phyloP scores from a whole-genome alignment of 2,888 invertebrate genomes.

The Macropis europaea region DNA sequence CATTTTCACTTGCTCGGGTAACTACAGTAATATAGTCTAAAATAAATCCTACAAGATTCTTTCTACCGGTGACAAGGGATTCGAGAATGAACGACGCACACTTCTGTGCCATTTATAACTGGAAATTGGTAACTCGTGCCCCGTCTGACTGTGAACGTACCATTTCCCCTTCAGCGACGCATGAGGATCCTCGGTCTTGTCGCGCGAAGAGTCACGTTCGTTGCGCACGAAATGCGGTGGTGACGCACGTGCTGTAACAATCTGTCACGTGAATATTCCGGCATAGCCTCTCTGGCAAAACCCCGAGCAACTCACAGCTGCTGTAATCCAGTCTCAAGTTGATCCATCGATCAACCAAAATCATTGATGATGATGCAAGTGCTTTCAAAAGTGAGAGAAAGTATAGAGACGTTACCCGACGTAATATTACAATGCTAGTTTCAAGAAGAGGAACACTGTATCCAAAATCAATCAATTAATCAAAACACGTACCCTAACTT shows the following conservation, averaged over 20 bases:
- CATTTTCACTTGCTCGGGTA: no score
- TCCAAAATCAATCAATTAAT: no score
- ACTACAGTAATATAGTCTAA: no score
- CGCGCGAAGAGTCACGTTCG: constrained; percentile 45
- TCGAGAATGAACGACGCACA: neutral
- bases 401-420: no score
- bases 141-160: constrained; percentile 30
- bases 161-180: constrained; percentile 18
- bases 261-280: constrained; percentile 54
- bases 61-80: no score
- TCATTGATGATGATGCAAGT: no score
- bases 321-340: neutral
- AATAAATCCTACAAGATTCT: no score
- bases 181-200: constrained; percentile 16
- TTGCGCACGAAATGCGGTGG: constrained; percentile 44
- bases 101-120: neutral
- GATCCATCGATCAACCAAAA: neutral
- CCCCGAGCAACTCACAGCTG: constrained; percentile 5
- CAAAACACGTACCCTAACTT: no score
- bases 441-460: no score
- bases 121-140: constrained; percentile 1
- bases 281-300: no score
- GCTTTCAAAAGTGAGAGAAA: no score
- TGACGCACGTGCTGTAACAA: constrained; percentile 53
- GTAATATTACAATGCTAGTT: no score